Base-by-base conservation (phyloP, 2,888 invertebrate species). In the Apodemia mormo region DNA sequence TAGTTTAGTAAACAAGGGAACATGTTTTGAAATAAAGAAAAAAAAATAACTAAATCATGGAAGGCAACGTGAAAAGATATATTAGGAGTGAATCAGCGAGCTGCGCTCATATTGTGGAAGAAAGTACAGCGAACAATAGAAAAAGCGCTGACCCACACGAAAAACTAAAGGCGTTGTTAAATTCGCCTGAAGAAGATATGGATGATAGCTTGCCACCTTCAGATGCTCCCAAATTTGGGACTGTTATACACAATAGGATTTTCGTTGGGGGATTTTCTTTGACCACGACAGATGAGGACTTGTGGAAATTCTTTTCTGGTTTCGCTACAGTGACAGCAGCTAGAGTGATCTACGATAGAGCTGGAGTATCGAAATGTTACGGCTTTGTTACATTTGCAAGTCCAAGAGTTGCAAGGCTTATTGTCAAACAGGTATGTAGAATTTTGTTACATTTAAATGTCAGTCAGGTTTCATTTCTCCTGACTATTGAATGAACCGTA, bases 221-320 rank as follows among this genome's bases (percentile, higher is more conserved):
- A 1, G 92, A 89, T 82, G 95, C 88, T 76, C 95, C 90, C 1
- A 95, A 95, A 82, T 95, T 95, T 78, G 98, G 96, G 76, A 98
- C 98, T 49, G 94, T 98, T 73, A 97, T 99, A 80, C 98, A 98
- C 72, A 98, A 98, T 89, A 94, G 99, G 80, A 97, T 99, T 82
- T 99, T 99, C 89, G 99, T 99, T 68, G 99, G 99, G 71, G 99
- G 99, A 37, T 98, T 99, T 82, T 97, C 98, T 70, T 95, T 97
- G 80, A 97, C 97, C 82, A 98, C 98, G 65, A 98, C 98, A 67
- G 99, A 98, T 90, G 96, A 96, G 69, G 99, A 99, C 84, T 92
- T 99, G 76, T 96, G 97, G 90, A 96, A 97, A 85, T 96, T 98
- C 76, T 99, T 99, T 89, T 97, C 98, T 74, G 95, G 96, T 67